These are phyloP conservation scores for Thalassoma bifasciatum DNA, from an alignment of 2,113 vertebrate species.

Conservation along the genomic window DNA sequence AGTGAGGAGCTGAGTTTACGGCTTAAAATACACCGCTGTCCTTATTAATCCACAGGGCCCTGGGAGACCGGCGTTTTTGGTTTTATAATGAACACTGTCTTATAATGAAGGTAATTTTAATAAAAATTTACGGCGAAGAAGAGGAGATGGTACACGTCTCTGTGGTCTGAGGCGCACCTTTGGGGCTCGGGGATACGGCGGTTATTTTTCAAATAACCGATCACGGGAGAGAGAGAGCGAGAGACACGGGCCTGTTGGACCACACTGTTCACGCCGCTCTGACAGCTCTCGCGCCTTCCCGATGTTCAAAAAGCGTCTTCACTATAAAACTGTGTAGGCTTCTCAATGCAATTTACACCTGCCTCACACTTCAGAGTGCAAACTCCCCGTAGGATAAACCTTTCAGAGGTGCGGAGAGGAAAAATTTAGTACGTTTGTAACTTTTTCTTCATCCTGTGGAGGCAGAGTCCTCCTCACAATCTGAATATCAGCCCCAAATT, in stretches of 20 bases:
- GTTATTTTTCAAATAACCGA: slow-evolving; percentile 77
- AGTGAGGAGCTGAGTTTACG: slow-evolving; percentile 87
- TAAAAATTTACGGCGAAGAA: slow-evolving; percentile 80
- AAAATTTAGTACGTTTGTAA: slow-evolving; percentile 29
- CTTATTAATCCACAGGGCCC: slow-evolving; percentile 88
- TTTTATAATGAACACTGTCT: slow-evolving; percentile 87
- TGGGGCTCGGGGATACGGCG: slow-evolving; percentile 68
- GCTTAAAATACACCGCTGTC: slow-evolving; percentile 90
- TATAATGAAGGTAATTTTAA: slow-evolving; percentile 88
- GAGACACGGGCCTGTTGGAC: slow-evolving; percentile 44
- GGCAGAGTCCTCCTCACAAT: slow-evolving; percentile 51
- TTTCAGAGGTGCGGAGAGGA: slow-evolving; percentile 21
- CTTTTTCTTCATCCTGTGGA: slow-evolving; percentile 8
- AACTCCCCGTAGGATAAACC: slow-evolving; percentile 64
- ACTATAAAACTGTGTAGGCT: slow-evolving; percentile 37
- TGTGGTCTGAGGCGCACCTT: slow-evolving; percentile 72
- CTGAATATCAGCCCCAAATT: slow-evolving; percentile 71
- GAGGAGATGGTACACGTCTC: slow-evolving; percentile 69
- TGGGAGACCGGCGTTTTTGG: slow-evolving; percentile 84
- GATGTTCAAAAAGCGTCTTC: slow-evolving; percentile 42
- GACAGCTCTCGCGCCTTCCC: slow-evolving; percentile 35
- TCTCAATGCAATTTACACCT: slow-evolving; percentile 78
- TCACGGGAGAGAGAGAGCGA: slow-evolving; percentile 70
- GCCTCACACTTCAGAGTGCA: slow-evolving; percentile 67
- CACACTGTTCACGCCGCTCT: slow-evolving; percentile 51